Evolutionary conservation across 2,113 vertebrate genomes (phyloP).

Genomic region (Collichthys lucidus): DNA sequence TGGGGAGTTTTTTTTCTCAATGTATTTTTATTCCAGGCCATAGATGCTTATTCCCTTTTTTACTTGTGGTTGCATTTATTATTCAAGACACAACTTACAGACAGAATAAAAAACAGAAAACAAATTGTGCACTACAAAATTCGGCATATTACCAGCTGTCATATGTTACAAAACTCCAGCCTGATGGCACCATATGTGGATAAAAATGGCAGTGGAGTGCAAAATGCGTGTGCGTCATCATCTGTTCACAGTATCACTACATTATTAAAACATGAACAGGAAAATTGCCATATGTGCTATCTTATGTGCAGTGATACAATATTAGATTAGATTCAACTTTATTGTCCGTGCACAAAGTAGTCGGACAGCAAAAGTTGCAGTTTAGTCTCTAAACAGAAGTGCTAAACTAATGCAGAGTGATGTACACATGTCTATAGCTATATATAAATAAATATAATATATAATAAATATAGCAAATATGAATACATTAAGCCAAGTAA

Average conservation of each 20-base stretch:
- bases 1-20: not conserved
- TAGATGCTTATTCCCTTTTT: not conserved
- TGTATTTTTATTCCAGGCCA: not conserved
- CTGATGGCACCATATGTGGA: constrained; percentile 17
- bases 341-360: no score
- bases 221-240: constrained; percentile 22
- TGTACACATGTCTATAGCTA: no score
- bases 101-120: not conserved
- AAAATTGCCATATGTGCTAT: constrained; percentile 27
- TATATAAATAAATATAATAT: no score
- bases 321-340: not conserved
- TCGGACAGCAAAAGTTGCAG: no score
- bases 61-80: not conserved
- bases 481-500: no score
- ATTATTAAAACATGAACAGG: constrained; percentile 37
- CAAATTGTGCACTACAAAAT: not conserved
- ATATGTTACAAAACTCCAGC: not conserved
- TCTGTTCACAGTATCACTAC: constrained; percentile 24
- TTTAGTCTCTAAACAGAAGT: no score
- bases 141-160: constrained; percentile 11
- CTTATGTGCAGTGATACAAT: not conserved
- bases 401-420: no score
- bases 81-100: not conserved
- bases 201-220: constrained; percentile 4
- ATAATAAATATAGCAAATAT: no score